Evolutionary conservation across 2,797 vertebrate species (phyloP), one percentile per base, ranked within the genome.

Genomic region (Zenarchopterus dispar): DNA sequence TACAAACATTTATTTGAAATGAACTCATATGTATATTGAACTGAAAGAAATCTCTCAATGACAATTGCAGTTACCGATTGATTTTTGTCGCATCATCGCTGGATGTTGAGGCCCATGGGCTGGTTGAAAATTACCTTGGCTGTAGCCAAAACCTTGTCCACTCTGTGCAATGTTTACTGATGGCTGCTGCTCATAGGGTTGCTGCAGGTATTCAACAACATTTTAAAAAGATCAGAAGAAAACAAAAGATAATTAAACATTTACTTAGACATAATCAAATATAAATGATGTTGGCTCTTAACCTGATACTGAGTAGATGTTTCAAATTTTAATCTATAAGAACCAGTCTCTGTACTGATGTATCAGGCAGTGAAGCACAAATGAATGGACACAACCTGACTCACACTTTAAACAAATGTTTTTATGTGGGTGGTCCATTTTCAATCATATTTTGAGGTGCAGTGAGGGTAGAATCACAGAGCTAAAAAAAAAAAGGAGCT

Each of bases 11-110:
- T 23, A n/a, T 19, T 21, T 17, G 15, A 47, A 2, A 22, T 4
- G 42, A 47, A 53, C 18, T 17, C 5, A 16, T 18, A 21, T n/a
- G n/a, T n/a, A n/a, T 26, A 48, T 23, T 41, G 19, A 54, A 7
- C 18, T 24, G 15, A 21, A 11, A 66, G 8, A 65, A 62, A 66
- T 55, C 1, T 21, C 19, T 44, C 4, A 8, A 49, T 10, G 41
- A 71, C 2, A 62, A 46, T 52, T 53, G 22, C 18, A 3, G 23
- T 91, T 94, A 97, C 96, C 96, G 11, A 97, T 96, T 15, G 96
- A 97, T 86, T 97, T 97, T 62, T 97, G 96, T 5, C 96, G 93
- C 84, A 97, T 93, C 93, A 97, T 94, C 83, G 94, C 93, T 19
- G 95, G 93, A 64, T 95, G 95, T 65, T 94, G 95, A 49, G 91